Percentiles rank a stretch among this genome's conserved stretches.
These are phyloP conservation scores for Yponomeuta evonymella DNA, from an alignment of 2,888 invertebrate genomes.

Conservation along the genomic window DNA sequence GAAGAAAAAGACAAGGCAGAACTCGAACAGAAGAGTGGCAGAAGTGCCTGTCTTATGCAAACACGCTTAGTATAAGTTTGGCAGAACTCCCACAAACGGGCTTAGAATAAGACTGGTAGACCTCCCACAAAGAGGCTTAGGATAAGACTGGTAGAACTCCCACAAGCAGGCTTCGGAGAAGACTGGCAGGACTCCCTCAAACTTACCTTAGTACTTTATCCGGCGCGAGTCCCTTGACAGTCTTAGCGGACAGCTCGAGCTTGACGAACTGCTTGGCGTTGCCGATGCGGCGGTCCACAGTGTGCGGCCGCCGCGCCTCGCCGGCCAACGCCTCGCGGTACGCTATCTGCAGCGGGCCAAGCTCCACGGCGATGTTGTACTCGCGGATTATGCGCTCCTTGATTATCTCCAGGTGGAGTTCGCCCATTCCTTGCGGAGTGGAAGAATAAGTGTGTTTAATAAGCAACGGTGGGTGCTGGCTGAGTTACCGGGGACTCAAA, in stretches of 20 bases:
- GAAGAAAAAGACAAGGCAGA: no score
- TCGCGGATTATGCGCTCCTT: constrained; percentile 91
- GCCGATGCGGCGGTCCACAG: constrained; percentile 80
- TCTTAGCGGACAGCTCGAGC: constrained; percentile 73
- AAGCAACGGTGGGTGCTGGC: no score
- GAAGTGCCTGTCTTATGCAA: no score
- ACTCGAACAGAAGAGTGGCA: no score
- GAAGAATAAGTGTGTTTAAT: no score
- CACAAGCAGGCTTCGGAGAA: no score
- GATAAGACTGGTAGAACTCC: no score
- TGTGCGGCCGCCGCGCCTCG: constrained; percentile 55
- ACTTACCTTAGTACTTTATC: constrained; percentile 68
- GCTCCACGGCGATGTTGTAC: constrained; percentile 92
- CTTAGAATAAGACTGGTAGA: no score
- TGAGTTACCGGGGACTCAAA: no score
- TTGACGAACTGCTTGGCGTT: constrained; percentile 76
- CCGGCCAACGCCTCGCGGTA: constrained; percentile 86
- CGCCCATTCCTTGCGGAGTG: constrained; percentile 89
- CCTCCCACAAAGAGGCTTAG: no score
- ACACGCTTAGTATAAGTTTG: no score
- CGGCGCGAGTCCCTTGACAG: constrained; percentile 51
- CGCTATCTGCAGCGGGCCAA: constrained; percentile 94
- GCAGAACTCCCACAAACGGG: no score
- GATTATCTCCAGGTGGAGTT: constrained; percentile 96
- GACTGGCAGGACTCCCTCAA: background rate